These are phyloP conservation scores for Dicranocentrus wangi DNA, from an alignment of 2,888 invertebrate genomes.

Conservation along the genomic window DNA sequence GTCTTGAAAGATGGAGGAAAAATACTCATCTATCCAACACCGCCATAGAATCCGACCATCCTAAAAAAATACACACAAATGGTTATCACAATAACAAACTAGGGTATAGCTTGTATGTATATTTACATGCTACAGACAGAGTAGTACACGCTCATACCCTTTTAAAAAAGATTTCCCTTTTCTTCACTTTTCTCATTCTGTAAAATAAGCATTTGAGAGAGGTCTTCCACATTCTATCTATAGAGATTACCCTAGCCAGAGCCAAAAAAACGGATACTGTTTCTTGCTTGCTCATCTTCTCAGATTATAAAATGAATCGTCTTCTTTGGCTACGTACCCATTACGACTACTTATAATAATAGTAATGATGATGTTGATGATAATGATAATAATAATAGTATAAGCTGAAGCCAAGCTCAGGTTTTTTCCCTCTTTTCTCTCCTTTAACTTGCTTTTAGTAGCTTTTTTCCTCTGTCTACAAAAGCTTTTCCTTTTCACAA, in stretches of 20 bases:
- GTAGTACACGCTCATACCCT: slow-evolving; percentile 20
- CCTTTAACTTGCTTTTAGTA: slow-evolving; percentile 48
- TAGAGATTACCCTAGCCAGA: neutral
- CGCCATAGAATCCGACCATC: slow-evolving; percentile 22
- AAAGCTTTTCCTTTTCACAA: slow-evolving; percentile 20
- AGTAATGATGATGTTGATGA: slow-evolving; percentile 49
- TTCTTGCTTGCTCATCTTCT: slow-evolving; percentile 62
- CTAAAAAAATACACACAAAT: neutral
- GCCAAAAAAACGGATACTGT: slow-evolving; percentile 37
- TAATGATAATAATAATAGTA: slow-evolving; percentile 62
- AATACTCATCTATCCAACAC: slow-evolving; percentile 58
- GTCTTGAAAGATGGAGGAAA: slow-evolving; percentile 60
- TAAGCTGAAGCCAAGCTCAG: slow-evolving; percentile 39
- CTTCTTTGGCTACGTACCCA: slow-evolving; percentile 52
- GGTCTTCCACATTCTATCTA: slow-evolving; percentile 3
- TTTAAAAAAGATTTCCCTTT: slow-evolving; percentile 55
- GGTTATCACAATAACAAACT: neutral
- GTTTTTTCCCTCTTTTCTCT: slow-evolving; percentile 33
- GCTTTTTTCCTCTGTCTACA: slow-evolving; percentile 53
- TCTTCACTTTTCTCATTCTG: slow-evolving; percentile 23
- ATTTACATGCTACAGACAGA: neutral
- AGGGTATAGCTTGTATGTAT: neutral
- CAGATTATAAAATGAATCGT: slow-evolving; percentile 60
- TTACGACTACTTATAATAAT: slow-evolving; percentile 65
- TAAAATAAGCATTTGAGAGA: slow-evolving; percentile 45